phyloP scores from a whole-genome alignment of 2,113 vertebrate genomes.

The Odocoileus virginianus region DNA sequence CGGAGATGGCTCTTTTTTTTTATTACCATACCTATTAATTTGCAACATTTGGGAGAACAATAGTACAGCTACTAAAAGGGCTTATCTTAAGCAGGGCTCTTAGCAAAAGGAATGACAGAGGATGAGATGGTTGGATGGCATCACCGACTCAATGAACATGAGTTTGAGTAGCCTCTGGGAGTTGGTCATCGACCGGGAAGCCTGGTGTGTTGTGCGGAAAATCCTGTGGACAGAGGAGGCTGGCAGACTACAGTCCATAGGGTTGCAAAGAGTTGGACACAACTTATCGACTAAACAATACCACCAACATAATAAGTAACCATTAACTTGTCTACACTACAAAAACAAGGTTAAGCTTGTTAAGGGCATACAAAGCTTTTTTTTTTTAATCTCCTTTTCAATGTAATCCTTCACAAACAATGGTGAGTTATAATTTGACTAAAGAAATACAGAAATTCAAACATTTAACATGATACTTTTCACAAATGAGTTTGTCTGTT shows the following conservation, averaged over 20 bases:
- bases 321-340: slow-evolving; percentile 36
- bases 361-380: slow-evolving; percentile 3
- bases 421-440: slow-evolving; percentile 71
- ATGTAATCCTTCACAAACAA: slow-evolving; percentile 64
- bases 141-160: background rate
- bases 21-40: slow-evolving; percentile 76
- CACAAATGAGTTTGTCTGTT: slow-evolving; percentile 18
- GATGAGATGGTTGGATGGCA: background rate
- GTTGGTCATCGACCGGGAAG: background rate
- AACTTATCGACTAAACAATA: background rate
- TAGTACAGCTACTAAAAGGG: slow-evolving; percentile 78
- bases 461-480: slow-evolving; percentile 70
- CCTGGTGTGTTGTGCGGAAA: background rate
- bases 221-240: background rate
- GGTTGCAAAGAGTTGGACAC: background rate
- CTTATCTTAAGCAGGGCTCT: slow-evolving; percentile 67
- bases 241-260: background rate
- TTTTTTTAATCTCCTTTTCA: background rate
- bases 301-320: background rate
- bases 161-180: background rate
- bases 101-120: background rate
- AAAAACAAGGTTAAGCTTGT: slow-evolving; percentile 50
- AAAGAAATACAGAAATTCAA: slow-evolving; percentile 78
- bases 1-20: slow-evolving; percentile 52
- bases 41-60: slow-evolving; percentile 78